Percentiles rank a stretch among this genome's conserved stretches.
phyloP scores from a whole-genome alignment of 2,888 invertebrate species.

The Drosophila nigricruria region DNA sequence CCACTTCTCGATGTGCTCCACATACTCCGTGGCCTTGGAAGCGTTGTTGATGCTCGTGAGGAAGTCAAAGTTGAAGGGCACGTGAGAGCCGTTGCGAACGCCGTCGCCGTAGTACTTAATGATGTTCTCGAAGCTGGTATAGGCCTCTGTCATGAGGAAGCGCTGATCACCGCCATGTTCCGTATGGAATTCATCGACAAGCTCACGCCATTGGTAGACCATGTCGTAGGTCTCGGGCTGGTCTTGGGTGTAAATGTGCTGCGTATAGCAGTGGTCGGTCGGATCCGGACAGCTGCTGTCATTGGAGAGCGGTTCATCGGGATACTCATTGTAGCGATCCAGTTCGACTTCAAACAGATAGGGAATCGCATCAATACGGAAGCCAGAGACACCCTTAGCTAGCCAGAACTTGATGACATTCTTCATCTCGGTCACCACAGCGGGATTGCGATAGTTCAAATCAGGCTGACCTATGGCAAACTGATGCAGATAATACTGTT shows the following conservation, averaged over 20 bases:
- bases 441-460: conserved; percentile 87
- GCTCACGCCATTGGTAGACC: conserved; percentile 87
- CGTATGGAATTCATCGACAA: conserved; percentile 86
- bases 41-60: conserved; percentile 85
- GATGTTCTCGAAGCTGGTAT: conserved; percentile 87
- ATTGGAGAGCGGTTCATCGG: conserved; percentile 87
- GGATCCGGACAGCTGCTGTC: conserved; percentile 83
- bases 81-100: conserved; percentile 86
- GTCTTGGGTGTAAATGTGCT: conserved; percentile 88
- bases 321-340: conserved; percentile 80
- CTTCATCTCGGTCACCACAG: conserved; percentile 86
- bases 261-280: conserved; percentile 86
- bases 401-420: conserved; percentile 91
- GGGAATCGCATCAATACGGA: conserved; percentile 89
- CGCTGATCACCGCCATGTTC: conserved; percentile 84
- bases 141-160: conserved; percentile 88
- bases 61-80: conserved; percentile 89
- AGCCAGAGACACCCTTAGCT: conserved; percentile 92
- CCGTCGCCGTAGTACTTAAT: conserved; percentile 88
- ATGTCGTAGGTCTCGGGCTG: conserved; percentile 87
- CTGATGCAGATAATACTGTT: conserved; percentile 89
- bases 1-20: conserved; percentile 87
- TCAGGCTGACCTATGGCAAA: conserved; percentile 88
- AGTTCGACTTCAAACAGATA: conserved; percentile 81
- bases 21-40: conserved; percentile 77